Evolutionary conservation across 1,140 invertebrate species (phyloP).

Genomic region (Contarinia nasturtii): DNA sequence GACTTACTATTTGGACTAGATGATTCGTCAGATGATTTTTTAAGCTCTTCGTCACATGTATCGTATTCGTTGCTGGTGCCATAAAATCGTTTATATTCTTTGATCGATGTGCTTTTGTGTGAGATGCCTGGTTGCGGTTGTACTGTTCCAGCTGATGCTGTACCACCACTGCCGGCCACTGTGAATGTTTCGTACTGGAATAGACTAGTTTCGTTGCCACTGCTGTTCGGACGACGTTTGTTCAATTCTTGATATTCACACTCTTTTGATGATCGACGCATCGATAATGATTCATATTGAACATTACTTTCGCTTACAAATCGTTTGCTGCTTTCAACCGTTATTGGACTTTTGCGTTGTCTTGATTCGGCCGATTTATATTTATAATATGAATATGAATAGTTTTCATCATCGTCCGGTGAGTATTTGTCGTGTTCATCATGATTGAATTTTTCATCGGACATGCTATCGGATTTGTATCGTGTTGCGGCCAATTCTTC

Average conservation of each 20-base stretch:
- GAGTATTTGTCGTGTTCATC: neutral
- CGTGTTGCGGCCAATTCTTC: conserved; percentile 4
- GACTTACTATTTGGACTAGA: conserved; percentile 5
- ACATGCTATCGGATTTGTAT: neutral
- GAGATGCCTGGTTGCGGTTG: neutral
- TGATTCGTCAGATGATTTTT: conserved; percentile 5
- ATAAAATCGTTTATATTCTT: neutral
- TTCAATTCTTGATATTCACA: no score
- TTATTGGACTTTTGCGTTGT: neutral
- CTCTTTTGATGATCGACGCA: no score
- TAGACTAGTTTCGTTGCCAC: neutral
- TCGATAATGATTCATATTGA: conserved; percentile 1
- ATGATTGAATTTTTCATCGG: neutral
- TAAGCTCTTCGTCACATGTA: neutral
- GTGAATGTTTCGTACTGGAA: neutral
- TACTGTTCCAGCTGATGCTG: neutral
- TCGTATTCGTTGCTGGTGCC: neutral
- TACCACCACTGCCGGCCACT: neutral
- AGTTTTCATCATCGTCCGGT: neutral
- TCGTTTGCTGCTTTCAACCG: neutral
- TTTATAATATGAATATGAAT: conserved; percentile 1
- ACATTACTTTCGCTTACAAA: conserved; percentile 1
- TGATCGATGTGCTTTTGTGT: neutral
- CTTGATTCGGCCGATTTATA: neutral
- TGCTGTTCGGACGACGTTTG: no score